Conservation (phyloP, 1,140 invertebrate genomes). For the Brachionus plicatilis region DNA sequence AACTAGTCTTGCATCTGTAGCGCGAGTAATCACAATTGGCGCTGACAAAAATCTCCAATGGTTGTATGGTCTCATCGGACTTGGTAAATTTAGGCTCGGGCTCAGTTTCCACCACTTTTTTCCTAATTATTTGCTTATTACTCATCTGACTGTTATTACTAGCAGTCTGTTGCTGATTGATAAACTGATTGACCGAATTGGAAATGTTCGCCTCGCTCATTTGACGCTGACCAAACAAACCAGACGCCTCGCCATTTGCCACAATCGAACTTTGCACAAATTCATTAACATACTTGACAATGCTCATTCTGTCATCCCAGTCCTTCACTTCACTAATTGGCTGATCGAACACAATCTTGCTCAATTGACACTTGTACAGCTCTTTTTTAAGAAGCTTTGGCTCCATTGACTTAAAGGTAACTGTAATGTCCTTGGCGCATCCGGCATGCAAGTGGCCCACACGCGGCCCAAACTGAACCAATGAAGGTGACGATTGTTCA, state of each 20-base stretch:
- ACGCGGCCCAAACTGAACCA: slow-evolving; percentile 25
- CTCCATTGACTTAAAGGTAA: slow-evolving; percentile 50
- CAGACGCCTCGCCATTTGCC: not conserved
- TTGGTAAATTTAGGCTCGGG: slow-evolving; percentile 50
- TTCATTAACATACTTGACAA: slow-evolving; percentile 54
- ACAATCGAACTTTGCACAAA: not conserved
- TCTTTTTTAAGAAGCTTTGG: slow-evolving; percentile 47
- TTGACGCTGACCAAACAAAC: slow-evolving; percentile 4
- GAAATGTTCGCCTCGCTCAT: slow-evolving; percentile 15
- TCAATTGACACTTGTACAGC: slow-evolving; percentile 47
- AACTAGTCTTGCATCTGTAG: slow-evolving; percentile 48
- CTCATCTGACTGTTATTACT: slow-evolving; percentile 41
- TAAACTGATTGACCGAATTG: not conserved
- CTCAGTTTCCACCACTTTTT: slow-evolving; percentile 54
- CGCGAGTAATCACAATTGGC: slow-evolving; percentile 51
- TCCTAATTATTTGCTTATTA: slow-evolving; percentile 42
- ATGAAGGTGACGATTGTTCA: not conserved
- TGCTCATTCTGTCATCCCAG: slow-evolving; percentile 54
- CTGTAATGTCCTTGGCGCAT: slow-evolving; percentile 50
- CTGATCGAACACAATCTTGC: slow-evolving; percentile 53
- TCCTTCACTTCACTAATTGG: slow-evolving; percentile 49
- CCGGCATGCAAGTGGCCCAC: slow-evolving; percentile 42
- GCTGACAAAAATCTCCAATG: slow-evolving; percentile 50
- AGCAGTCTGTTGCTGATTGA: not conserved
- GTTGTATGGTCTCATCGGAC: slow-evolving; percentile 45